A percentile compares a stretch with the other conserved stretches of the same genome.
These are phyloP conservation scores for Ephydatia muelleri DNA, from an alignment of 37 sponge, comb jelly and placozoan species.

Conservation along the genomic window DNA sequence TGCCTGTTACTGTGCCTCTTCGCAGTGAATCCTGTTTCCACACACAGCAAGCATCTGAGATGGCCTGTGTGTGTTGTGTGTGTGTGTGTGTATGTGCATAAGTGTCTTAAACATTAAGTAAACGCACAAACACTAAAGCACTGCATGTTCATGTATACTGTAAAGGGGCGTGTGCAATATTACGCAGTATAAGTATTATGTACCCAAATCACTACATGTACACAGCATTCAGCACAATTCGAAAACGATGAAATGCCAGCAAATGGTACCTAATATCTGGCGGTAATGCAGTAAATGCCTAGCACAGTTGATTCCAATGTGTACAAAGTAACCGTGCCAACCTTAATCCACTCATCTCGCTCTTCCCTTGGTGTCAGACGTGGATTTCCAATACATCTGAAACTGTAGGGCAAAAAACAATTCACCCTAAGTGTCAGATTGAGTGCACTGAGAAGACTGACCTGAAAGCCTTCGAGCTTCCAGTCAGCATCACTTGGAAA, in stretches of 20 bases:
- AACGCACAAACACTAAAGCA: background rate
- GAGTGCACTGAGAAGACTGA: background rate
- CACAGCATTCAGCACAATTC: conserved; percentile 13
- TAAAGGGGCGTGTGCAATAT: too few species aligned
- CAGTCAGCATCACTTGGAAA: conserved; percentile 29
- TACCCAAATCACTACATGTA: background rate
- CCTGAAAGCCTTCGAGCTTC: conserved; percentile 50
- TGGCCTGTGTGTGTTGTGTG: background rate
- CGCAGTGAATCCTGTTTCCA: background rate
- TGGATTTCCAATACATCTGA: conserved; percentile 25
- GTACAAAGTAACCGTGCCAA: conserved; percentile 14
- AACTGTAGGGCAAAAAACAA: conserved; percentile 17
- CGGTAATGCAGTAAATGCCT: too few species aligned
- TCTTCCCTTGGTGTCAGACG: conserved; percentile 25
- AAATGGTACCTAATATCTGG: too few species aligned
- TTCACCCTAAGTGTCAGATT: background rate
- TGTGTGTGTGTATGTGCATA: too few species aligned
- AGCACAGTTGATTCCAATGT: too few species aligned
- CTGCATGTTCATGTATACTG: background rate
- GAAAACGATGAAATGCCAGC: background rate
- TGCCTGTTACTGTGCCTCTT: background rate
- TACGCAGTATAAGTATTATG: background rate
- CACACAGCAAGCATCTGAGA: background rate
- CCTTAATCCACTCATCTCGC: conserved; percentile 74
- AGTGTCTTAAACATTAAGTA: background rate